Percentiles rank a stretch among this genome's conserved stretches.
phyloP scores from a whole-genome alignment of 2,888 invertebrate species.

The Acronicta leporina region DNA sequence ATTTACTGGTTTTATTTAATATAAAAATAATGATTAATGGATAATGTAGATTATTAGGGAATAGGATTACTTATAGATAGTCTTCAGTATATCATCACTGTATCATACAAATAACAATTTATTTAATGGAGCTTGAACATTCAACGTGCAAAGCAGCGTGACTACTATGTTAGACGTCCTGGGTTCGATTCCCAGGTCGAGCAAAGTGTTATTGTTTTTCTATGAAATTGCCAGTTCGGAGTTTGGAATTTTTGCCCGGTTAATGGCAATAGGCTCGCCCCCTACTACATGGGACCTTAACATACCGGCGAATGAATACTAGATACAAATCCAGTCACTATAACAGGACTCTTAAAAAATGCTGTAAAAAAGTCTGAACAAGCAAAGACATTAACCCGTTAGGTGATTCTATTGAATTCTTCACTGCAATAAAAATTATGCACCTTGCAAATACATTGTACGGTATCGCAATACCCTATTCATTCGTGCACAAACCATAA shows the following conservation, averaged over 20 bases:
- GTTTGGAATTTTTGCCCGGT: no score
- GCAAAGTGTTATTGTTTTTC: no score
- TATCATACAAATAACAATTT: background rate
- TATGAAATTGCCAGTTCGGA: no score
- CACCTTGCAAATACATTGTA: constrained; percentile 57
- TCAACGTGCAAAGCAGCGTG: no score
- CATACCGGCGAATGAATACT: no score
- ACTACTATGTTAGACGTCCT: no score
- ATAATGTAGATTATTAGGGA: background rate
- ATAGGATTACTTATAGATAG: background rate
- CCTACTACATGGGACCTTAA: no score
- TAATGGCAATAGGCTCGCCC: no score
- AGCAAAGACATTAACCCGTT: constrained; percentile 46
- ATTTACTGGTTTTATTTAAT: constrained; percentile 49
- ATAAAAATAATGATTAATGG: constrained; percentile 29
- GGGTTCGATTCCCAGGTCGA: no score
- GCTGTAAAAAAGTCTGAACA: background rate
- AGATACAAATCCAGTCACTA: no score
- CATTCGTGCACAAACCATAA: constrained; percentile 63
- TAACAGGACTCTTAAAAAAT: no score
- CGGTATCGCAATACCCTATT: constrained; percentile 49
- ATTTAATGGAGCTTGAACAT: no score
- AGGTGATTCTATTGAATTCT: constrained; percentile 21
- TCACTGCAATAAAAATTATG: constrained; percentile 35
- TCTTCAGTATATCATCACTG: background rate